Evolutionary conservation across 2,797 vertebrate genomes (phyloP), one percentile per base, ranked within the genome.

Genomic region (Mus spretus): DNA sequence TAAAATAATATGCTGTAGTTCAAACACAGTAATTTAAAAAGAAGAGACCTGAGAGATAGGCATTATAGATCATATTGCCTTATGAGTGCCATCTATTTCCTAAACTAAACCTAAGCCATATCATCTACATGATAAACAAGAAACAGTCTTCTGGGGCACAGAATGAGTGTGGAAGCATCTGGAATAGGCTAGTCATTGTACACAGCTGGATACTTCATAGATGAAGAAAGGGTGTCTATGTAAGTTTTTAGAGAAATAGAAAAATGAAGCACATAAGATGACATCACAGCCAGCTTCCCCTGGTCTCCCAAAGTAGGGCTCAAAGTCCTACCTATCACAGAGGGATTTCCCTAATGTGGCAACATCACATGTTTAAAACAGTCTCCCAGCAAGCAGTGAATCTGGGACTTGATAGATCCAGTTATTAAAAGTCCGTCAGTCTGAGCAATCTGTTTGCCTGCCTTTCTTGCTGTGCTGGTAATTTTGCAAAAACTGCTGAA

Each of bases 401-500:
- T 90, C 96, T 96, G 96, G 72, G 96, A 95, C 89, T 96, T 98
- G 96, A 97, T 98, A 98, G 98, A 98, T 98, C 97, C 97, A 92
- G 93, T 97, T 98, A 97, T 97, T 98, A 97, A 98, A 98, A 98
- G 97, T 97, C 95, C 96, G 95, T 96, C 97, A 96, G 83, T 97
- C 95, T 97, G 97, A 98, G 98, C 98, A 98, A 98, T 98, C 97
- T 98, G 97, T 97, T 98, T 1, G 89, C 98, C 93, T 96, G 98
- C 98, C 95, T 98, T 98, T 98, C 98, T 98, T 98, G 98, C 98
- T 98, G 98, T 93, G 98, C 97, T 98, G 89, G 98, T 98, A 95
- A 97, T 98, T 99, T 98, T 96, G 93, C 92, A 77, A 83, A 98
- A 99, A 98, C 75, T 98, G 98, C 98, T 97, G 98, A 98, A 93